Conservation (phyloP, 2,113 vertebrate species). For the Solea solea region DNA sequence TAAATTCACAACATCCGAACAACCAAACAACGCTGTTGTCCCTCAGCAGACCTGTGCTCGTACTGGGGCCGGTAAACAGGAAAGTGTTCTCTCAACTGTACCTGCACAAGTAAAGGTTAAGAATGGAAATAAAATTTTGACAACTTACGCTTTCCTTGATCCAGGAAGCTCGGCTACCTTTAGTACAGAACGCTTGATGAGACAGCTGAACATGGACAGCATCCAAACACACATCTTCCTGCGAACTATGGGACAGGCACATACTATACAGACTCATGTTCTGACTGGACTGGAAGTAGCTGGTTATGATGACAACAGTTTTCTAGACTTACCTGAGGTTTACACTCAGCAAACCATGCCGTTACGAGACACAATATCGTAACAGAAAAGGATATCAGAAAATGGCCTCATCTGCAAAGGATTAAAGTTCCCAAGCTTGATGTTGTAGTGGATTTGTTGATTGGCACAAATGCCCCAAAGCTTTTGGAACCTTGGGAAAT, state of each 20-base stretch:
- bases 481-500: neutral
- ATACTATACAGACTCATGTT: neutral
- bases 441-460: neutral
- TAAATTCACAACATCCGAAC: neutral
- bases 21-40: neutral
- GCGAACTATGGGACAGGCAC: neutral
- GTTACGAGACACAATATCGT: too few species aligned
- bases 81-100: neutral
- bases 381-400: too few species aligned
- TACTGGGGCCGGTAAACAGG: neutral
- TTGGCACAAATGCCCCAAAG: neutral
- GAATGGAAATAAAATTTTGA: neutral
- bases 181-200: neutral
- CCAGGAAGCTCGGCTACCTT: slow-evolving; percentile 14
- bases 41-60: neutral
- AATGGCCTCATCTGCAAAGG: neutral
- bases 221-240: neutral
- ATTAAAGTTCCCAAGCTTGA: neutral
- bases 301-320: neutral
- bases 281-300: neutral
- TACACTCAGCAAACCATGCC: neutral
- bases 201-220: neutral
- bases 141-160: slow-evolving; percentile 12
- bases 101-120: neutral
- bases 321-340: neutral